A percentile compares a stretch with the other conserved stretches of the same genome.
phyloP scores from a whole-genome alignment of 2,797 vertebrate species.

The Lerista edwardsae region DNA sequence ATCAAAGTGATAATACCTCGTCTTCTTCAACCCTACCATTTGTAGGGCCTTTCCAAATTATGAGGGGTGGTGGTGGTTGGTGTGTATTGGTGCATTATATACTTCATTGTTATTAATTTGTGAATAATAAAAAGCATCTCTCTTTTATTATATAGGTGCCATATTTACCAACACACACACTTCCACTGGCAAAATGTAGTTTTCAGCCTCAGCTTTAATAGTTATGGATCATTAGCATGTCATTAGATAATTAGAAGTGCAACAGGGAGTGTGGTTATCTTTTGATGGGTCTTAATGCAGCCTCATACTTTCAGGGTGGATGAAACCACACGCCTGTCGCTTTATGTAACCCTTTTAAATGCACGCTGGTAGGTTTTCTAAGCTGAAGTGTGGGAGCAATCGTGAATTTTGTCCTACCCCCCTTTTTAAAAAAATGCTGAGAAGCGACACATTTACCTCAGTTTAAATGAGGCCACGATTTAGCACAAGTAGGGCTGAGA shows the following conservation, averaged over 20 bases:
- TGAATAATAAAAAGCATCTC: neutral
- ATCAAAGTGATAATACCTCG: too few species aligned
- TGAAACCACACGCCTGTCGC: neutral
- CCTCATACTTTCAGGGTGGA: neutral
- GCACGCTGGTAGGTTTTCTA: too few species aligned
- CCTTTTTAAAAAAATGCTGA: too few species aligned
- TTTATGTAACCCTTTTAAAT: neutral
- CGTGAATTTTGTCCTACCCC: too few species aligned
- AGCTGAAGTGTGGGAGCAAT: too few species aligned
- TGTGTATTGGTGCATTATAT: neutral
- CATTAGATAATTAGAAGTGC: too few species aligned
- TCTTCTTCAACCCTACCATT: neutral
- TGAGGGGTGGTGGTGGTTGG: neutral
- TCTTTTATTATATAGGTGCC: neutral
- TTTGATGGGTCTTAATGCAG: neutral
- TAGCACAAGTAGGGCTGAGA: too few species aligned
- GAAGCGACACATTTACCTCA: too few species aligned
- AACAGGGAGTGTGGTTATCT: neutral
- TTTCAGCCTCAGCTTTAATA: neutral
- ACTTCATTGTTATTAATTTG: neutral
- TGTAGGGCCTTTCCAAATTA: neutral
- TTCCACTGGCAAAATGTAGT: too few species aligned
- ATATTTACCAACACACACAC: neutral
- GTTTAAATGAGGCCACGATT: too few species aligned
- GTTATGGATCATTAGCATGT: too few species aligned